A percentile compares a stretch with the other conserved stretches of the same genome.
Evolutionary conservation across 1,140 invertebrate genomes (phyloP).

Genomic region (Paraescarpia echinospica): DNA sequence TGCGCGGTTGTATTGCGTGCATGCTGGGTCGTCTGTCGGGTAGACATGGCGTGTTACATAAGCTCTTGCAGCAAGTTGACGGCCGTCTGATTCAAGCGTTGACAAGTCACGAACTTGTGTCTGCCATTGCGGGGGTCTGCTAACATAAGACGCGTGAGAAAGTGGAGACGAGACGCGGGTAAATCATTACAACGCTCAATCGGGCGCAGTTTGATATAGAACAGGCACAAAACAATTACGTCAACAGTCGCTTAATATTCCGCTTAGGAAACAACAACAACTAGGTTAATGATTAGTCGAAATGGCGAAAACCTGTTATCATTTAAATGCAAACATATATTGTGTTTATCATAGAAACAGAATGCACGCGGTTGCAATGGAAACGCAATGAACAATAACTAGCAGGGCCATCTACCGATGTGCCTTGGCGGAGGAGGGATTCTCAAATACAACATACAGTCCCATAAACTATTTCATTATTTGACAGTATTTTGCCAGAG

Average conservation of each 20-base stretch:
- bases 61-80: neutral
- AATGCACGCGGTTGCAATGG: neutral
- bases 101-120: neutral
- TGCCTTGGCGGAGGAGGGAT: neutral
- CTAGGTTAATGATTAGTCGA: neutral
- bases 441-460: neutral
- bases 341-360: neutral
- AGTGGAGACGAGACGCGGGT: neutral
- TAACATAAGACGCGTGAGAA: conserved; percentile 5
- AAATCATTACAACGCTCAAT: neutral
- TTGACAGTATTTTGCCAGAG: neutral
- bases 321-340: neutral
- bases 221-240: neutral
- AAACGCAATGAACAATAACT: neutral
- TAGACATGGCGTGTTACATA: neutral
- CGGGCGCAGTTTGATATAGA: neutral
- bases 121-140: neutral
- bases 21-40: neutral
- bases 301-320: neutral
- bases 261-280: neutral
- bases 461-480: neutral
- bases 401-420: neutral
- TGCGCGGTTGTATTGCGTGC: neutral
- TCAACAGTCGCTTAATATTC: neutral
- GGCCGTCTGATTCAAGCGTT: neutral